Base-by-base conservation (phyloP, 2,888 invertebrate species). In the Taphrorychus bicolor region DNA sequence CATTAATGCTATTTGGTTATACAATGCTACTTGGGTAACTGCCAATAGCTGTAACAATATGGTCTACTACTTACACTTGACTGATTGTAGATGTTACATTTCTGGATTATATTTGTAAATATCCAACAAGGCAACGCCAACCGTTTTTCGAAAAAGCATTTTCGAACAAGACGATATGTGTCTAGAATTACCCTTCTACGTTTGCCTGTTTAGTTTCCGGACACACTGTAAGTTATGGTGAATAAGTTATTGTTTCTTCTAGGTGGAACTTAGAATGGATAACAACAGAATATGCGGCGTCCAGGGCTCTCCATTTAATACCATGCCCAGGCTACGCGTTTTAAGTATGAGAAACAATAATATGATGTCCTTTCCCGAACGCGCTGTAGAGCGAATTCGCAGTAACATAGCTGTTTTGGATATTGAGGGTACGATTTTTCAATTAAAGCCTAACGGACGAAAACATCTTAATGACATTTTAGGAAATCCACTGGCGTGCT, bases 401-500 rank as follows among this genome's bases (percentile, higher is more conserved):
- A 91, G 91, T 67, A 94, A 93, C 73, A 91, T 94, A 60, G 93
- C 93, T 5, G 87, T 92, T 74, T 84, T 95, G 66, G 93, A 94
- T 81, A 88, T 95, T 67, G 92, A 94, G 80, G 94, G 94, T 92
- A 83, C 17, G 19, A 16, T 4, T 51, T n/a, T 61, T 17, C 23
- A n/a, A 11, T 40, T n/a, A n/a, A n/a, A n/a, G n/a, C n/a, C n/a
- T n/a, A n/a, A n/a, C n/a, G n/a, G n/a, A 18, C 5, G 17, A 11
- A 16, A 51, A 19, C 17, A 5, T n/a, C n/a, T n/a, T n/a, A 17
- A 11, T n/a, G 22, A 14, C 32, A 24, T 72, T 72, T 40, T 57
- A 93, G 94, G 92, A 24, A 95, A 95, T 83, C 95, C 95, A 1
- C 83, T 95, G 69, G 85, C 87, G 18, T 95, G 95, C 79, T 89